Conservation (phyloP, 2,797 vertebrate genomes). For the Phrynocephalus guinanensis region DNA sequence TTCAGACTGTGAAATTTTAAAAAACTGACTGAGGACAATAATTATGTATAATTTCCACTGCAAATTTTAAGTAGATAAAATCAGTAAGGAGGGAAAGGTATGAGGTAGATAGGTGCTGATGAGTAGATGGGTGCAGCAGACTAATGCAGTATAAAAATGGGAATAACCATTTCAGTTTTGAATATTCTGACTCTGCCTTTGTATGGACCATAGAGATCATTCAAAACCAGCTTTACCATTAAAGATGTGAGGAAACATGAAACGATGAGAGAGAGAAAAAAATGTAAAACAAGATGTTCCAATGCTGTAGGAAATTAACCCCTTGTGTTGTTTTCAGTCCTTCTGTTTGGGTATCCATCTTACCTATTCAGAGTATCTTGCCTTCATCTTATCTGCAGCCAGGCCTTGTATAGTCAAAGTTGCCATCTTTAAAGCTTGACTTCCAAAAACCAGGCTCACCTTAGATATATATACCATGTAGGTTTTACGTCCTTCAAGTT, state of each 20-base stretch:
- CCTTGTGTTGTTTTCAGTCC: too few species aligned
- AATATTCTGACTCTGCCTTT: background rate
- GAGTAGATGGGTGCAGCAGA: too few species aligned
- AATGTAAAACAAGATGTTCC: background rate
- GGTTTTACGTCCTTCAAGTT: too few species aligned
- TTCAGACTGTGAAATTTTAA: background rate
- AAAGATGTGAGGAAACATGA: background rate
- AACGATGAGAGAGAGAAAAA: too few species aligned
- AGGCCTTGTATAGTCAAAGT: too few species aligned
- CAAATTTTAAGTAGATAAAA: background rate
- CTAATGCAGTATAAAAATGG: background rate
- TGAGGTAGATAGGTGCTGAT: background rate
- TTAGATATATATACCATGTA: too few species aligned
- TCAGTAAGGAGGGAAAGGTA: background rate
- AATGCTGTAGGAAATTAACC: background rate
- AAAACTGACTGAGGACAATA: conserved; percentile 2
- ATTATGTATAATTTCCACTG: background rate
- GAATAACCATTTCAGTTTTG: background rate
- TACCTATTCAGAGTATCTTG: too few species aligned
- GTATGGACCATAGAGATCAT: fast-evolving
- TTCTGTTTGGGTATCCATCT: too few species aligned
- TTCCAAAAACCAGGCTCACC: too few species aligned
- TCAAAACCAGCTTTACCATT: conserved; percentile 16
- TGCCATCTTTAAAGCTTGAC: too few species aligned
- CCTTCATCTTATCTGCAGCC: too few species aligned